Conservation (phyloP, 2,888 invertebrate genomes). For the Heliothis peltigera region DNA sequence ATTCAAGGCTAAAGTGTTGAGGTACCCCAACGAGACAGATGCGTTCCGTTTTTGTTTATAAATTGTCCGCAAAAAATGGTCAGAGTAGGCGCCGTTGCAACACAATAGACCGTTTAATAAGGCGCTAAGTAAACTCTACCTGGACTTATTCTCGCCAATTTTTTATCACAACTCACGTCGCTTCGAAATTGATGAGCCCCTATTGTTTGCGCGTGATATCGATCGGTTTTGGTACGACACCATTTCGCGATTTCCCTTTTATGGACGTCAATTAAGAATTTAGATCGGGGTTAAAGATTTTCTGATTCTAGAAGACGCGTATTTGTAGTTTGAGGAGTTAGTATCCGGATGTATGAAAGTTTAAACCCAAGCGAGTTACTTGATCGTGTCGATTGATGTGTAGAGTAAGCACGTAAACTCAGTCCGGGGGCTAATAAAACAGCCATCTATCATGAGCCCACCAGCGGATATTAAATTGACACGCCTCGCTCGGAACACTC, state of each 20-base stretch:
- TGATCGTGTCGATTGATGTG: constrained; percentile 64
- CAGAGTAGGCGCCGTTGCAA: constrained; percentile 79
- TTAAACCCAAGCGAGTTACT: constrained; percentile 61
- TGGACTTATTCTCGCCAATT: constrained; percentile 77
- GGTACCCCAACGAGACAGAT: constrained; percentile 60
- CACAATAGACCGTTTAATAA: constrained; percentile 80
- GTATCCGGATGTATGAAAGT: constrained; percentile 50
- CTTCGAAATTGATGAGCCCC: constrained; percentile 78
- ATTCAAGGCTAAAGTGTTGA: constrained; percentile 46
- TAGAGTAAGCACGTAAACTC: constrained; percentile 70
- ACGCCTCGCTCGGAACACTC: constrained; percentile 80
- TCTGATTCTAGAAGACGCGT: constrained; percentile 25
- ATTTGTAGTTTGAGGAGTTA: constrained; percentile 18
- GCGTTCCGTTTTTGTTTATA: constrained; percentile 68
- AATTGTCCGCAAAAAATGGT: constrained; percentile 72
- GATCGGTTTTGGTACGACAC: constrained; percentile 70
- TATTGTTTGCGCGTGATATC: constrained; percentile 78
- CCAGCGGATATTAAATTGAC: constrained; percentile 87
- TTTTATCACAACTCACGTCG: constrained; percentile 74
- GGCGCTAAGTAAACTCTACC: constrained; percentile 82
- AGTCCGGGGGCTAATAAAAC: constrained; percentile 79
- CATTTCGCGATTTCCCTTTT: constrained; percentile 59
- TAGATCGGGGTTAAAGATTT: constrained; percentile 50
- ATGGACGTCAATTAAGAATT: constrained; percentile 60
- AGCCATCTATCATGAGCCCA: constrained; percentile 81